Conservation (phyloP, 2,113 vertebrate species). For the Microcebus jonahi region DNA sequence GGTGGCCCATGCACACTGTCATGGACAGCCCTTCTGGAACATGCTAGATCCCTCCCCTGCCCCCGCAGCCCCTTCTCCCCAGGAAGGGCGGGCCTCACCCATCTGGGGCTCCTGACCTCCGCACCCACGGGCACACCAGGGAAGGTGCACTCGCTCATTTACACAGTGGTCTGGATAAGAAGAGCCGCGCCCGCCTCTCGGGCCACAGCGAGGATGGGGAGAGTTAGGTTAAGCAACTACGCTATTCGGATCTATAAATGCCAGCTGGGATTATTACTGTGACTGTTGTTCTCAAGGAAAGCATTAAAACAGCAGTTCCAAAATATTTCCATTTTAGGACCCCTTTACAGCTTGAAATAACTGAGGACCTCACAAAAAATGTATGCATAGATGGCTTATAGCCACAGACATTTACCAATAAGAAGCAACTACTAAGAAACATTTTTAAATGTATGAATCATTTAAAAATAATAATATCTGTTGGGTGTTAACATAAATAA, state of each 20-base stretch:
- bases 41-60: accelerated
- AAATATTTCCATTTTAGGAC: no score
- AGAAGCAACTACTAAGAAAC: not conserved
- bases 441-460: not conserved
- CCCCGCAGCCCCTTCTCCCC: not conserved
- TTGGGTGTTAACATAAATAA: not conserved
- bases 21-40: accelerated
- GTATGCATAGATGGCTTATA: not conserved
- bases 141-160: no score
- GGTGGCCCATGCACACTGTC: accelerated
- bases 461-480: not conserved
- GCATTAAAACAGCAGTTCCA: not conserved
- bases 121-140: not conserved
- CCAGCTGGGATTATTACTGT: accelerated
- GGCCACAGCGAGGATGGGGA: not conserved
- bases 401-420: not conserved
- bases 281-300: not conserved
- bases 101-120: not conserved
- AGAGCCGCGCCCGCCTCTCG: not conserved
- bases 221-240: not conserved
- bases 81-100: accelerated
- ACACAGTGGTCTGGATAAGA: no score
- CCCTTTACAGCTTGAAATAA: not conserved
- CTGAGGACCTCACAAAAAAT: not conserved
- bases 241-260: not conserved